Base-by-base conservation (phyloP, 2,888 invertebrate genomes). In the Icerya purchasi region DNA sequence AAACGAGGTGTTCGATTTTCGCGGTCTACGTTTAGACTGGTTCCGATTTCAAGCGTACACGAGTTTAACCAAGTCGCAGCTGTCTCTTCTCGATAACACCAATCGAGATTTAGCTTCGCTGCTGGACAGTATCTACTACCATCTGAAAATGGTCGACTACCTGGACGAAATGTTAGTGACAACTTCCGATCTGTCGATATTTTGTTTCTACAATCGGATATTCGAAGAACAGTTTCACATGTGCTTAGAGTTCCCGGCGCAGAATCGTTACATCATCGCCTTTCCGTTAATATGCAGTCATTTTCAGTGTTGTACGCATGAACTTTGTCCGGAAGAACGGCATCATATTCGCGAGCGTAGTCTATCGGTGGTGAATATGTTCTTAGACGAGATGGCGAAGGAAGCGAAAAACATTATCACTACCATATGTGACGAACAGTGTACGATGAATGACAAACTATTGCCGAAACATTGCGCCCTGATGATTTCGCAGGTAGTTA, bases 401-500 rank as follows among this genome's bases (percentile, higher is more conserved):
- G 96, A 97, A 72, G 93, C 93, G 0, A 94, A 96, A 72, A 96
- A 96, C 70, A 96, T 99, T 50, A 93, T 98, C 54, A 94, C 94
- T 1, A 91, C 94, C 3, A 92, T 98, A 68, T 96, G 96, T 74
- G 96, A 98, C 72, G 94, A 97, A 69, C 97, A 98, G 69, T 93
- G 96, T 70, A 86, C 87, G 64, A 85, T 99, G 81, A 89, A 92
- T 68, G 94, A 97, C 70, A 89, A 90, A 72, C 73, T 97, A 22
- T 73, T 96, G 63, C 93, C 96, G 1, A 96, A 96, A 71, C 92
- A 96, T 72, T 93, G 93, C 72, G 93, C 93, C 5, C 82, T 86
- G 67, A 79, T 89, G 22, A 84, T 96, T 60, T 86, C 92, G 0
- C 89, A 89, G 66, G 77, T 86, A 64, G 83, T 90, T 50, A 86